phyloP scores from a whole-genome alignment of 2,888 invertebrate genomes.

The Tiliacea aurago region DNA sequence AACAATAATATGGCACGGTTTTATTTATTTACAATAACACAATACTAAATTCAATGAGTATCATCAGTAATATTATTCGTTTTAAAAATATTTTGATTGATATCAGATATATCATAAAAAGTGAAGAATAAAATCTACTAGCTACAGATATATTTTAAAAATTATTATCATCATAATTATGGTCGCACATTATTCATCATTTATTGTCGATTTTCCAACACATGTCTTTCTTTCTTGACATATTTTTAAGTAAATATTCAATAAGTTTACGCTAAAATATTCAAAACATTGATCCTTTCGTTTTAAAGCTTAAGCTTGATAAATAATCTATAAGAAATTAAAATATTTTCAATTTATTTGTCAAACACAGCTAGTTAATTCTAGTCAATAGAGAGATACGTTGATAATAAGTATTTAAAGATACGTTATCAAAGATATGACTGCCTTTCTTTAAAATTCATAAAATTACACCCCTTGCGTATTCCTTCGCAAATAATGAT shows the following conservation, averaged over 20 bases:
- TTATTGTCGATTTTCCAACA: constrained; percentile 80
- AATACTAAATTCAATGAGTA: constrained; percentile 77
- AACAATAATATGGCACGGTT: constrained; percentile 75
- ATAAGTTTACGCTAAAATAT: constrained; percentile 54
- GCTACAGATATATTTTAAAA: constrained; percentile 77
- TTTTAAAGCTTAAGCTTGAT: constrained; percentile 69
- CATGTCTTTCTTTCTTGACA: constrained; percentile 28
- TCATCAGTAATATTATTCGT: constrained; percentile 62
- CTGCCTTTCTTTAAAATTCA: constrained; percentile 23
- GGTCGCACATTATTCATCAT: constrained; percentile 70
- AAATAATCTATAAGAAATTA: constrained; percentile 54
- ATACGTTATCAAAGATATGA: constrained; percentile 59
- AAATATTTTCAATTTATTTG: constrained; percentile 81
- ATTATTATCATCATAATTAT: constrained; percentile 81
- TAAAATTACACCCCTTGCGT: constrained; percentile 4
- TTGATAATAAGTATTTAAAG: constrained; percentile 36
- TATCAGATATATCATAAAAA: constrained; percentile 66
- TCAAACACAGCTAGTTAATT: constrained; percentile 87
- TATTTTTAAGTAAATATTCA: constrained; percentile 46
- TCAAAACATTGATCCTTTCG: constrained; percentile 63
- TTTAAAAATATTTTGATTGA: constrained; percentile 65
- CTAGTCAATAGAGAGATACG: constrained; percentile 78
- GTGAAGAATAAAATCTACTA: constrained; percentile 65
- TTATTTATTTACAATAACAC: constrained; percentile 85
- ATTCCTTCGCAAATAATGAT: constrained; percentile 24